phyloP scores from a whole-genome alignment of 2,888 invertebrate species.

The Sabatieria punctata region DNA sequence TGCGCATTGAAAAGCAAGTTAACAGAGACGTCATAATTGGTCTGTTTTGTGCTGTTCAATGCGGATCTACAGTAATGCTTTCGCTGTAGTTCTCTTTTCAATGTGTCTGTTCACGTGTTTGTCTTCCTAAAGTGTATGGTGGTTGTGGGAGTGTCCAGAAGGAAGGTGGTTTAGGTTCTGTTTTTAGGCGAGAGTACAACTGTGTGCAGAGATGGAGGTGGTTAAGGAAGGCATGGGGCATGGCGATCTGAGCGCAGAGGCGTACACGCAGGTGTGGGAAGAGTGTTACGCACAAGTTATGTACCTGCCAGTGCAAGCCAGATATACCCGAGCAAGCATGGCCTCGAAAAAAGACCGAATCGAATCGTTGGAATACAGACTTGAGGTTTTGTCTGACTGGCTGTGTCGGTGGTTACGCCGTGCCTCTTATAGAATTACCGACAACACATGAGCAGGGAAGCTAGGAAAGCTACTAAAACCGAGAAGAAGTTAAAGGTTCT shows the following conservation, averaged over 20 bases:
- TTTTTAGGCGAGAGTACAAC: constrained; percentile 24
- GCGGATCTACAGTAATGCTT: no score
- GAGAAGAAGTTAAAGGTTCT: constrained; percentile 90
- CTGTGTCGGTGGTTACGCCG: constrained; percentile 3
- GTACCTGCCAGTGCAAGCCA: constrained; percentile 72
- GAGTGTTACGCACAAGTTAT: constrained; percentile 79
- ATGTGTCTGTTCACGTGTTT: no score
- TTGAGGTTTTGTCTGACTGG: no score
- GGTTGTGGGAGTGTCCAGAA: no score
- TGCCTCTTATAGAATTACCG: constrained; percentile 49
- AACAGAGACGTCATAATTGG: no score
- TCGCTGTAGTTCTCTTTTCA: no score
- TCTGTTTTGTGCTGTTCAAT: no score
- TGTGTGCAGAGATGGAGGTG: constrained; percentile 38
- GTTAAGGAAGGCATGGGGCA: constrained; percentile 43
- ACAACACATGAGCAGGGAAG: constrained; percentile 86
- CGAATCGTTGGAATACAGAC: constrained; percentile 72
- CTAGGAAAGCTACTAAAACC: constrained; percentile 86
- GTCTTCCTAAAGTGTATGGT: no score
- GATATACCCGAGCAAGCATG: constrained; percentile 80
- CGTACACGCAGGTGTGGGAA: constrained; percentile 88
- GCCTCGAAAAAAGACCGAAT: constrained; percentile 89
- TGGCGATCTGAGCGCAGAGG: constrained; percentile 74
- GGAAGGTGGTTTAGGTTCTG: no score
- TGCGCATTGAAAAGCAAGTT: no score